Percentiles rank a stretch among this genome's conserved stretches.
Conservation (phyloP, 2,113 vertebrate species). For the Megaceryle maxima region DNA sequence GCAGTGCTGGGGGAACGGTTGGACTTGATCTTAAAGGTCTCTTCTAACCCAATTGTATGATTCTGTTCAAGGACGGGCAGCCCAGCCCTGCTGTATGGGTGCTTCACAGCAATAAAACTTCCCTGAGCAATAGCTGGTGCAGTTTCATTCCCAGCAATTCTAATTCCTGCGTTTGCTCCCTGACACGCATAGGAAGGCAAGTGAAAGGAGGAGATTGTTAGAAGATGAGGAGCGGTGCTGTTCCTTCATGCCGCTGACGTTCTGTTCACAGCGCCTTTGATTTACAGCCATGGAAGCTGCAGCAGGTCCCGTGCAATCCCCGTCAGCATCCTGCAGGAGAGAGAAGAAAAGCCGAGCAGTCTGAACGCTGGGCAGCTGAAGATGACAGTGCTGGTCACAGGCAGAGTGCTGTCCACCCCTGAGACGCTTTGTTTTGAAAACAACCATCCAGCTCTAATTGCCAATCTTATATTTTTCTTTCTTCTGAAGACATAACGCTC, state of each 20-base stretch:
- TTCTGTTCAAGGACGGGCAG: background rate
- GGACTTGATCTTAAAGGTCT: background rate
- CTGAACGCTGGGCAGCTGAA: fast-evolving
- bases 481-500: background rate
- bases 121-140: fast-evolving
- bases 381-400: background rate
- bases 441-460: background rate
- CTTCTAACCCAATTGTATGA: background rate
- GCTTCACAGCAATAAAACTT: background rate
- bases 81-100: background rate
- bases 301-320: background rate
- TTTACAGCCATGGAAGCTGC: background rate
- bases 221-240: background rate
- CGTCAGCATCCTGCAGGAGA: background rate
- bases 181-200: background rate
- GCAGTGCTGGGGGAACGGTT: background rate
- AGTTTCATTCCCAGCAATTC: background rate
- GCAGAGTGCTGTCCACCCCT: background rate
- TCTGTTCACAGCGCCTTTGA: background rate
- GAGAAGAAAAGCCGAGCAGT: fast-evolving
- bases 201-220: background rate
- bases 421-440: background rate
- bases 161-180: background rate
- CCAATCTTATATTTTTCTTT: background rate
- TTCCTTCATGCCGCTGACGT: background rate